Percentiles rank a stretch among this genome's conserved stretches.
These are phyloP conservation scores for Sebastes elongatus DNA, from an alignment of 2,797 vertebrate species.

Conservation along the genomic window DNA sequence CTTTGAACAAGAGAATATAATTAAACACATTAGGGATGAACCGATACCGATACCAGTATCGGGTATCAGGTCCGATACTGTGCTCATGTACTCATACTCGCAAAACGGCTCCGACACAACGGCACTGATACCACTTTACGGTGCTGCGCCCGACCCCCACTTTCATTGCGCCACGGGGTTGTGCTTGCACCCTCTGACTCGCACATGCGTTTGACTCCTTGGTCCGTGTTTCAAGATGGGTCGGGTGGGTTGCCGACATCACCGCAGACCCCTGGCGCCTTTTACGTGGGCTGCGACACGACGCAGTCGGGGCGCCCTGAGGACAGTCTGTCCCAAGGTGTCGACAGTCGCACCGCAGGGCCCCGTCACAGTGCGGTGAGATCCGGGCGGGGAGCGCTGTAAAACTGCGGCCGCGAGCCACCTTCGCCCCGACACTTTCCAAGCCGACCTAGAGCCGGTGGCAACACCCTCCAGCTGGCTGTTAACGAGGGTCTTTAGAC, in stretches of 20 bases:
- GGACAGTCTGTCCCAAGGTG: accelerated
- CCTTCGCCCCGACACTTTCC: accelerated
- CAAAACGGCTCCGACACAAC: no score
- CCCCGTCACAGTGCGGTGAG: no score
- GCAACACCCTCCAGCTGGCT: no score
- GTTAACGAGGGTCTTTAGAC: accelerated
- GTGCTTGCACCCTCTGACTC: no score
- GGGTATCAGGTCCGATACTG: no score
- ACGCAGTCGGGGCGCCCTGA: accelerated
- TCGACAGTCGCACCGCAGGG: accelerated
- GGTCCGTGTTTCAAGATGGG: no score
- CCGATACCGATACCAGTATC: no score
- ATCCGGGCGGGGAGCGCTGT: accelerated
- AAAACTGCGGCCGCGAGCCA: accelerated
- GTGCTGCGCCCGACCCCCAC: accelerated
- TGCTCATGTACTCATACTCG: no score
- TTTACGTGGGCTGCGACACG: accelerated
- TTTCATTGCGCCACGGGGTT: no score
- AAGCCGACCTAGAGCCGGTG: no score
- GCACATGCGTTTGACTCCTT: accelerated
- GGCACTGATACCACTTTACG: no score
- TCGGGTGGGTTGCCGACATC: no score
- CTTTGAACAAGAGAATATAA: neutral
- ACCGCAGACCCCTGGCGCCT: accelerated
- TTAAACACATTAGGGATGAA: neutral